Base-by-base conservation (phyloP, 2,113 vertebrate species). In the Labeo rohita region DNA sequence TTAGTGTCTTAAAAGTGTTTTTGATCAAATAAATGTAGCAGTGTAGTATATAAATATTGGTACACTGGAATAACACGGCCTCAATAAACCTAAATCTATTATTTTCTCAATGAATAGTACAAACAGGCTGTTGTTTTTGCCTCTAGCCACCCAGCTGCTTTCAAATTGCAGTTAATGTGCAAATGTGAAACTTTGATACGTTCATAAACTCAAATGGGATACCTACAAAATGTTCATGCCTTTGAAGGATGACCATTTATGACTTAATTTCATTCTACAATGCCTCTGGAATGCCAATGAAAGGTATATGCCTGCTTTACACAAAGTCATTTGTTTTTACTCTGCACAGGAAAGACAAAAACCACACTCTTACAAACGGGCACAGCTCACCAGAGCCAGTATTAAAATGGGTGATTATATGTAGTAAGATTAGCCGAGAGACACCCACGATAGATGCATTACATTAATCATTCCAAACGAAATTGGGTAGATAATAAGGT, bases 81-180 rank as follows among this genome's bases (percentile, higher is more conserved):
- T 76, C 73, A 23, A 23, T 73, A 75, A 72, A 49, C 47, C 73
- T 50, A 47, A 75, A 75, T 50, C n/a, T 28, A 75, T 75, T 11
- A 76, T 52, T 13, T 52, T 39, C 66, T 9, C 66, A 39, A 18
- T 39, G 1, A 10, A 39, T 74, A 47, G 21, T 74, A 76, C 6
- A 76, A 76, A 76, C 47, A 76, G 12, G 13, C n/a, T 52, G 73
- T 76, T 76, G n/a, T 76, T 76, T 16, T 52, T 52, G n/a, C 73
- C 47, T 76, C 73, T 50, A 76, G 47, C n/a, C 23, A 50, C 73
- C 43, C 47, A 76, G n/a, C 47, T 50, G 72, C 72, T 8, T 28
- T 49, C 0, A n/a, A 49, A 75, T 21, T 47, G n/a, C 21, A 75
- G 10, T 28, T 72, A 23, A 47, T 47, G 21, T 28, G 47, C 47